Evolutionary conservation across 2,888 invertebrate species (phyloP).

Genomic region (Aphodius sticticus): DNA sequence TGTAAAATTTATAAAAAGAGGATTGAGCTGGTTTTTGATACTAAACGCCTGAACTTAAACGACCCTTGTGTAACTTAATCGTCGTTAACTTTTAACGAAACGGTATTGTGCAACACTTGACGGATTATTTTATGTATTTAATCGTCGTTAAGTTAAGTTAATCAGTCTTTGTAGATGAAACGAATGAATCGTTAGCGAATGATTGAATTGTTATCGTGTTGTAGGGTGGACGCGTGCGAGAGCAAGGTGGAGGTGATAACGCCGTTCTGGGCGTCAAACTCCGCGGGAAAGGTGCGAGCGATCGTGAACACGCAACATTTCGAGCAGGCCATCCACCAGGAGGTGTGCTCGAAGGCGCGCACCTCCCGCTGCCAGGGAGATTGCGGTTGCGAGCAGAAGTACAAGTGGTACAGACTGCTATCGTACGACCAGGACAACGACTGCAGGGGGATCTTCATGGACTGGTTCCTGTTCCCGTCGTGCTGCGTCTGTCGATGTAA

Average conservation of each 20-base stretch:
- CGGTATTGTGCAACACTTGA: too few species aligned
- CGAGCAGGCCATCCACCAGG: constrained; percentile 94
- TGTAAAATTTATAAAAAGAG: too few species aligned
- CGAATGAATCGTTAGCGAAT: too few species aligned
- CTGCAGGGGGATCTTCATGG: constrained; percentile 92
- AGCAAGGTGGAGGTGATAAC: constrained; percentile 92
- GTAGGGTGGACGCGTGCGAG: constrained; percentile 86
- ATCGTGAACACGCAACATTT: constrained; percentile 95
- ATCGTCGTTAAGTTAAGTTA: too few species aligned
- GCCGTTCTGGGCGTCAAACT: constrained; percentile 94
- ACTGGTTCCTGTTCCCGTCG: constrained; percentile 94
- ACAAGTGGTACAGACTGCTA: constrained; percentile 84
- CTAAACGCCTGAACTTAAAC: too few species aligned
- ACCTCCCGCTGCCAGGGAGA: constrained; percentile 86
- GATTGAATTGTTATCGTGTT: too few species aligned
- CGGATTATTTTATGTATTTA: too few species aligned
- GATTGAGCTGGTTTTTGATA: too few species aligned
- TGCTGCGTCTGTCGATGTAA: constrained; percentile 85
- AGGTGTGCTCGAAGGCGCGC: constrained; percentile 86
- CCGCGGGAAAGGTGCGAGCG: constrained; percentile 88
- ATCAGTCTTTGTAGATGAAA: too few species aligned
- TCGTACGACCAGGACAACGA: constrained; percentile 94
- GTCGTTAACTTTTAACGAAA: too few species aligned
- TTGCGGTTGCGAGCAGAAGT: constrained; percentile 91
- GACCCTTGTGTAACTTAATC: too few species aligned